Base-by-base conservation (phyloP, 2,888 invertebrate genomes). In the Magallana nippona region DNA sequence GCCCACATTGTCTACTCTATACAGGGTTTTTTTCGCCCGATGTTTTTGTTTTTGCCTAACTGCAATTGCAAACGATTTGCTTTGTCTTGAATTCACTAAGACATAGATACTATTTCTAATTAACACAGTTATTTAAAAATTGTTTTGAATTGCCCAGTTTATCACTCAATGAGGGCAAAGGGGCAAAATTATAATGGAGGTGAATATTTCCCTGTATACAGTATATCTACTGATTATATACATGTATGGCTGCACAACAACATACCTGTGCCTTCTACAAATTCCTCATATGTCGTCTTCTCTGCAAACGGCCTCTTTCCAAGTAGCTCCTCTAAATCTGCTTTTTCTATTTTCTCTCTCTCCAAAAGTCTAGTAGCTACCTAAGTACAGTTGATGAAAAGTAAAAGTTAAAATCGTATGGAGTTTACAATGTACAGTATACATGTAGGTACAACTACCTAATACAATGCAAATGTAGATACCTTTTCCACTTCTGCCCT, bases 241-340 rank as follows among this genome's bases (percentile, higher is more conserved):
- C 13, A 11, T 17, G 60, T 17, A 19, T 5, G 62, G 5, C 62
- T n/a, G 62, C 62, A 56, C 22, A 57, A 79, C 27, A 55, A 27
- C 78, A 79, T 89, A 94, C 94, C 94, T 88, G 94, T 94, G 60
- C 94, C 94, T 95, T 98, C 99, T 0, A 99, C 99, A 94, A 99
- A 99, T 93, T 99, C 98, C 94, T 99, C 99, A 92, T 99, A 99
- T 13, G 99, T 99, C 17, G 99, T 98, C 95, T 99, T 99, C 94
- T 99, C 99, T 15, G 97, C 97, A 96, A 99, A 99, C 0, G 99
- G 99, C 89, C 99, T 95, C 55, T 96, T 96, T 0, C 99, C 99
- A 79, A 99, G 95, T 58, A 99, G 95, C 94, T 99, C 98, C 87
- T 99, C 97, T 98, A 99, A 98, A 93, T 99, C 99, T 79, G 98